A percentile compares a stretch with the other conserved stretches of the same genome.
phyloP scores from a whole-genome alignment of 2,113 vertebrate genomes.

The Phaethon lepturus region DNA sequence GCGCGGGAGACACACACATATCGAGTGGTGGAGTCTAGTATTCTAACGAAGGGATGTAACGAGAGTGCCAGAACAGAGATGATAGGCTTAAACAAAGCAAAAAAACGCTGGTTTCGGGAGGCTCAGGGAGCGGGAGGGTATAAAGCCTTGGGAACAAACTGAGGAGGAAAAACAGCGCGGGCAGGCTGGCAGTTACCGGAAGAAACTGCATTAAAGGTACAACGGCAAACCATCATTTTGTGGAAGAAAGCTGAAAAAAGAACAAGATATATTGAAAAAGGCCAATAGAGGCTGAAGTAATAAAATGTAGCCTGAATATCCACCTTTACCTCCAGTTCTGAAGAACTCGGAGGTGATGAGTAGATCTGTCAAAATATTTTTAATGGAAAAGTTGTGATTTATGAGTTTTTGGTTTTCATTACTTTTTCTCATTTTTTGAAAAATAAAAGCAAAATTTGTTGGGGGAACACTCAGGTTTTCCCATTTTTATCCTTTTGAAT shows the following conservation, averaged over 20 bases:
- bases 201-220: not conserved
- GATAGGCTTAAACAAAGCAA: not conserved
- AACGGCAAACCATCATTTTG: not conserved
- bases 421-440: not conserved
- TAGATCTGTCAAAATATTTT: conserved; percentile 49
- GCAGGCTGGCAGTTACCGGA: not conserved
- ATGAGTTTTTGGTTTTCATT: conserved; percentile 14
- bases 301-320: conserved; percentile 44
- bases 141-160: fast-evolving
- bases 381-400: conserved; percentile 52
- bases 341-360: not conserved
- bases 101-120: not conserved
- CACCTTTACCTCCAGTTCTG: conserved; percentile 31
- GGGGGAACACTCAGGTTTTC: not conserved
- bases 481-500: not conserved
- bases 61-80: not conserved
- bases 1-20: fast-evolving
- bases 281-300: conserved; percentile 31
- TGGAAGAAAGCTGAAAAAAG: not conserved
- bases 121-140: not conserved
- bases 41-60: fast-evolving
- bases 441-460: not conserved
- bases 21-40: not conserved
- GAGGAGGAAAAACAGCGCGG: fast-evolving
- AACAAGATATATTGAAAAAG: conserved; percentile 10